A percentile compares a stretch with the other conserved stretches of the same genome.
These are phyloP conservation scores for Fregetta grallaria DNA, from an alignment of 2,113 vertebrate genomes.

Conservation along the genomic window DNA sequence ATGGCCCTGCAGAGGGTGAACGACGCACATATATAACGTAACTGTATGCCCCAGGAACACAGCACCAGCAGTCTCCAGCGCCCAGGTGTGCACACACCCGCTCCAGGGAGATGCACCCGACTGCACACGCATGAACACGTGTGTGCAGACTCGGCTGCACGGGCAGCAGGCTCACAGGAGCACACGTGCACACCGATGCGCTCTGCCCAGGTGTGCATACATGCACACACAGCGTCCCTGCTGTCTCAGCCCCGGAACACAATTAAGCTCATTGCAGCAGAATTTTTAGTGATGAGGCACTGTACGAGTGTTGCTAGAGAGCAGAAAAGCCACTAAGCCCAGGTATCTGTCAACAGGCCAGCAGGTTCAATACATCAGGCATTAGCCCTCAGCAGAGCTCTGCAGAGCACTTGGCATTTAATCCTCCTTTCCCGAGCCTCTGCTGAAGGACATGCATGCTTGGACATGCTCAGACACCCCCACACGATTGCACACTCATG, in stretches of 20 bases:
- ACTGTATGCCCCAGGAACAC: accelerated
- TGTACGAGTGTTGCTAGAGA: background rate
- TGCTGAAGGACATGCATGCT: background rate
- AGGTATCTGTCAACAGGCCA: background rate
- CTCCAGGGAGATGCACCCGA: background rate
- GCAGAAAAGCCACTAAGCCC: background rate
- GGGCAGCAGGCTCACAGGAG: background rate
- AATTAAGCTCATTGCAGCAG: background rate
- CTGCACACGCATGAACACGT: background rate
- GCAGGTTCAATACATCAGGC: background rate
- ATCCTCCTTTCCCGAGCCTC: background rate
- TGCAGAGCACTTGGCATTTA: background rate
- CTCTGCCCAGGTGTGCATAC: background rate
- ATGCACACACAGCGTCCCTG: accelerated
- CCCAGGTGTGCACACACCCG: background rate
- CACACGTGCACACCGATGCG: no score
- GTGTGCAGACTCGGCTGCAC: accelerated
- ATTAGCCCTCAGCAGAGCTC: background rate
- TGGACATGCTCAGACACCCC: background rate
- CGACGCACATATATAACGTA: accelerated
- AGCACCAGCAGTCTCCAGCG: background rate
- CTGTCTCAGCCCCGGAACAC: background rate
- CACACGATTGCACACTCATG: background rate
- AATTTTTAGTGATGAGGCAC: background rate
- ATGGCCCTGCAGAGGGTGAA: background rate